Base-by-base conservation (phyloP, 2,888 invertebrate species). In the Margaritifera margaritifera region DNA sequence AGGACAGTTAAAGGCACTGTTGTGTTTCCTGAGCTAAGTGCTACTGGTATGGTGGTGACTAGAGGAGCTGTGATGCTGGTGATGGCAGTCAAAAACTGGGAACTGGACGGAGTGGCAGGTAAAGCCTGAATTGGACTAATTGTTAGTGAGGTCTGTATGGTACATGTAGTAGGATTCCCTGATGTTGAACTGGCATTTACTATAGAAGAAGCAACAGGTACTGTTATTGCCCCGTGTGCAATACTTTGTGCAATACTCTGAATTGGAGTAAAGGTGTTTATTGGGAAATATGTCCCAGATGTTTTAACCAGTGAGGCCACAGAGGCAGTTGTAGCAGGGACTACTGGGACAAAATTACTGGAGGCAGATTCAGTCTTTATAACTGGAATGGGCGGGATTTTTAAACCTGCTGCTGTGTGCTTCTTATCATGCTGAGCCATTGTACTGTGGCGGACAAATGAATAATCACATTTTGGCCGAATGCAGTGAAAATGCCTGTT, bases 231-330 rank as follows among this genome's bases (percentile, higher is more conserved):
- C 27, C 66, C 65, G 25, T 58, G 54, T 72, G 60, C 20, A 74
- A 50, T 24, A 72, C 68, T 55, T 64, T 67, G 60, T 65, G 66
- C n/a, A 61, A 68, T 53, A 63, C 60, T 59, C 54, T 67, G 25
- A 18, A 65, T 68, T 24, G 50, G 62, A 11, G 55, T 65, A 2
- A 72, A 22, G 27, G 64, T 65, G 22, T 69, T 67, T 53, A 95
- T 93, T 88, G 96, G 96, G 91, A 95, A 96, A 92, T 95, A 96
- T 90, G 96, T 96, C 90, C 96, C 96, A 87, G 95, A 93, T 91
- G 96, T 95, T 94, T 95, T 96, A 92, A 96, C 95, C 92, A 95
- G 94, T n/a, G 67, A 51, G 19, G 72, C 60, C 18, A 63, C 55
- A 8, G 58, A 42, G n/a, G 62, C n/a, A 19, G 66, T 54, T 22